Base-by-base conservation (phyloP, 2,888 invertebrate genomes). In the Chymomyza amoena region DNA sequence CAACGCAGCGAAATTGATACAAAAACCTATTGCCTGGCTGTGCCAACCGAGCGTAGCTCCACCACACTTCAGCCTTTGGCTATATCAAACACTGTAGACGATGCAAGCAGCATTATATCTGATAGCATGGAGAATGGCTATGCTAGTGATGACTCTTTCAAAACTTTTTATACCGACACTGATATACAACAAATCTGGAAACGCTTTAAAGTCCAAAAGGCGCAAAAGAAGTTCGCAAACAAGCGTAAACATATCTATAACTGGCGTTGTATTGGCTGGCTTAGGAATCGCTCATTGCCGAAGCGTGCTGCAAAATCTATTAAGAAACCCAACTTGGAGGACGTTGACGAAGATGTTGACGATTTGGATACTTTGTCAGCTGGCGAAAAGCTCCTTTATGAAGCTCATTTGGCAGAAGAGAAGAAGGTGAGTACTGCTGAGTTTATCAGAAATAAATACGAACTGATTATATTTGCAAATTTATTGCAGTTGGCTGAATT, bases 71-170 rank as follows among this genome's bases (percentile, higher is more conserved):
- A 87, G 54, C 89, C 88, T 13, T 65, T 88, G 50, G 87, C 80
- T 4, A 85, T 90, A 6, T 90, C 91, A 1, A 91, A 91, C 64
- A 91, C 91, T 4, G 91, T 91, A 15, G 91, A 91, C 67, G 91
- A 91, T 76, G 91, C 91, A 28, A 91, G 91, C 66, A 91, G 91
- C 75, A 90, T 91, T 61, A 84, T 90, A 0, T 90, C 90, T 2
- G 91, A 91, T 64, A 91, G 91, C 69, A 66, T 87, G 61, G 39
- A 77, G 7, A 70, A 78, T 64, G 80, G 83, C 28, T 77, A 75
- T 51, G 78, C 75, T 6, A 77, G 72, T 39, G 80, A 80, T 66
- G 56, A 54, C 0, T 87, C 87, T 10, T 87, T 70, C n/a, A 65
- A 36, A 6, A 87, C 75, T 32, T 61, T 52, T 10, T 87, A 73